phyloP scores from a whole-genome alignment of 2,113 vertebrate species.

The Scomber colias region DNA sequence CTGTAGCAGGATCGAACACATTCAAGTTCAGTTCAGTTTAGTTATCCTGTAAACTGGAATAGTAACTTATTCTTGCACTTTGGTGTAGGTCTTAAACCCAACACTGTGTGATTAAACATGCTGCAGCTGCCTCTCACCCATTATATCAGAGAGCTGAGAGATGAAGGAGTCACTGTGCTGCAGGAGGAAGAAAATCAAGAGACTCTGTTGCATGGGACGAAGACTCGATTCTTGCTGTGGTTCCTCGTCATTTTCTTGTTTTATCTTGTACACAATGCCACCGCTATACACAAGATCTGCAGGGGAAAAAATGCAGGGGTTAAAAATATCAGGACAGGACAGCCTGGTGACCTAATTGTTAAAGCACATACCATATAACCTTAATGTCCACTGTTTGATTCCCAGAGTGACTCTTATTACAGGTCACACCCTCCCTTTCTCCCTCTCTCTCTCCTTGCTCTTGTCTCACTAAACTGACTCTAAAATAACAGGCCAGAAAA shows the following conservation, averaged over 20 bases:
- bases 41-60: background rate
- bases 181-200: conserved; percentile 87
- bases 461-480: too few relatives aligned
- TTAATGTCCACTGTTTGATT: too few relatives aligned
- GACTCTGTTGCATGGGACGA: conserved; percentile 71
- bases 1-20: conserved; percentile 48
- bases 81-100: background rate
- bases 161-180: conserved; percentile 82
- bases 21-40: too few relatives aligned
- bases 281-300: conserved; percentile 75
- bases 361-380: too few relatives aligned
- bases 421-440: too few relatives aligned
- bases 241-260: conserved; percentile 43
- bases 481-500: too few relatives aligned
- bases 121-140: conserved; percentile 71
- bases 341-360: too few relatives aligned
- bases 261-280: conserved; percentile 80
- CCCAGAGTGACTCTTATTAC: too few relatives aligned
- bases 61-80: background rate
- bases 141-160: conserved; percentile 74
- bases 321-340: too few relatives aligned
- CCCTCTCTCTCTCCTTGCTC: too few relatives aligned
- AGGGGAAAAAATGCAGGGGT: background rate
- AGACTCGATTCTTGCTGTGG: conserved; percentile 38
- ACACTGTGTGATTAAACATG: background rate